phyloP scores from a whole-genome alignment of 2,113 vertebrate species.

The Nasalis larvatus region DNA sequence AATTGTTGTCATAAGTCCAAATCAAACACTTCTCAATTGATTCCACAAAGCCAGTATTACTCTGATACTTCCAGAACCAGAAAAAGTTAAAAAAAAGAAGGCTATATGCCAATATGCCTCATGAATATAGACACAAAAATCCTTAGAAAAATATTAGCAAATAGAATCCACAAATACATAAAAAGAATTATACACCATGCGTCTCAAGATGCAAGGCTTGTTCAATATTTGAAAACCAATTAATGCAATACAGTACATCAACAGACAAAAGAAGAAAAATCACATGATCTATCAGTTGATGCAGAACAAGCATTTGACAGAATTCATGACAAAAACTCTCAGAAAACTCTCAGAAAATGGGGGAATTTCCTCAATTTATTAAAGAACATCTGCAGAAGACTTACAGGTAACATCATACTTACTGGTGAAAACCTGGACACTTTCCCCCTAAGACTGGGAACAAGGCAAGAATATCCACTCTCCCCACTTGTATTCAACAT shows the following conservation, averaged over 20 bases:
- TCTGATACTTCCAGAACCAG: neutral
- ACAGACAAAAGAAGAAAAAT: neutral
- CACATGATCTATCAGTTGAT: neutral
- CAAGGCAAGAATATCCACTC: neutral
- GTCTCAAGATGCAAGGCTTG: neutral
- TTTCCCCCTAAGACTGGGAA: neutral
- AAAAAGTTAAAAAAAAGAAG: constrained; percentile 37
- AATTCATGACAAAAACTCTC: neutral
- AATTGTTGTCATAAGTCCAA: neutral
- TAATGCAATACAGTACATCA: neutral
- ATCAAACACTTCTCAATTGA: constrained; percentile 18
- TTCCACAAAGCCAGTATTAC: neutral
- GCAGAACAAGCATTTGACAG: neutral
- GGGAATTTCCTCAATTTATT: neutral
- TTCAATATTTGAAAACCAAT: neutral
- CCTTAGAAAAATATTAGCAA: neutral
- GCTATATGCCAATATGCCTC: neutral
- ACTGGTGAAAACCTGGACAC: neutral
- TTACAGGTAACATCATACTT: neutral
- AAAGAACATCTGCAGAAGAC: neutral
- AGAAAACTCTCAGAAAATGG: neutral
- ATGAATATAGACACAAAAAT: constrained; percentile 13
- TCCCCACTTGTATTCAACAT: neutral
- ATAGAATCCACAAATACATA: neutral
- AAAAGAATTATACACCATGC: neutral